Evolutionary conservation across 92 coral and sea anemone genomes (phyloP).

Genomic region (Nematostella vectensis): DNA sequence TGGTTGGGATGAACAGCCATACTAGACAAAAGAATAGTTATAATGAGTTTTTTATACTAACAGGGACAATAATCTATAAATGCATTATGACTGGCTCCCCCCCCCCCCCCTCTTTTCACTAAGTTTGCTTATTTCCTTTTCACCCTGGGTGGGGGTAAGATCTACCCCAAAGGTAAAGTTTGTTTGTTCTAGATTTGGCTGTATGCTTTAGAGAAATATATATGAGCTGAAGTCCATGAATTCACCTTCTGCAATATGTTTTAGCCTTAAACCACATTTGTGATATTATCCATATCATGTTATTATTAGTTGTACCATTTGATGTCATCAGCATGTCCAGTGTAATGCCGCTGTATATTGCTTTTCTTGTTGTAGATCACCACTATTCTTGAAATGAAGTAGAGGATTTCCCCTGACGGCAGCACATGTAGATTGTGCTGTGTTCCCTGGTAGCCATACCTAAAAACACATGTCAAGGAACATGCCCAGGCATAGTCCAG

Average conservation of each 20-base stretch:
- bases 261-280: no score
- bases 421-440: constrained; percentile 55
- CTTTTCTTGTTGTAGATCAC: constrained; percentile 63
- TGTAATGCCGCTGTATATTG: constrained; percentile 71
- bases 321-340: constrained; percentile 87
- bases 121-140: no score
- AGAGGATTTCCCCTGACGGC: constrained; percentile 82
- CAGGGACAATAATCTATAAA: no score
- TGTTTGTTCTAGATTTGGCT: no score
- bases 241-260: no score
- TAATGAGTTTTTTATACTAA: not conserved
- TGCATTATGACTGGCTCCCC: no score
- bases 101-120: no score
- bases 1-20: constrained; percentile 82
- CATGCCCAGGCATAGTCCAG: not conserved
- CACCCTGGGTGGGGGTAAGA: no score
- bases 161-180: no score
- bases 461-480: constrained; percentile 22
- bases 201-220: no score
- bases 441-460: constrained; percentile 77
- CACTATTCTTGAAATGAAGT: constrained; percentile 69
- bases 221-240: no score
- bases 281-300: no score
- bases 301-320: constrained; percentile 59
- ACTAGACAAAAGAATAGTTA: constrained; percentile 11